Conservation (phyloP, 2,797 vertebrate species). For the Bovichtus variegatus region DNA sequence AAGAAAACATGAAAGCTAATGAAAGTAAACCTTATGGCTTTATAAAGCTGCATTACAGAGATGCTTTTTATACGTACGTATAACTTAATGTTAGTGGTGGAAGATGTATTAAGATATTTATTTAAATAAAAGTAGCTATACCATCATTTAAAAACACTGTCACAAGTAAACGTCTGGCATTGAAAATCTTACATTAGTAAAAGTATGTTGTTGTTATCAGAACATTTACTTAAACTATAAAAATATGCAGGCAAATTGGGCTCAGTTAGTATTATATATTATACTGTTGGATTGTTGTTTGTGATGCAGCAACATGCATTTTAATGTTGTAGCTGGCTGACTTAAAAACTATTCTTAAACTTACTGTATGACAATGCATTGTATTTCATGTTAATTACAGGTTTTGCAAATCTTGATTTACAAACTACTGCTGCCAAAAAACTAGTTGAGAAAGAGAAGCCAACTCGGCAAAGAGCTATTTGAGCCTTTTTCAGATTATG, state of each 20-base stretch:
- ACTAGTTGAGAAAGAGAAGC: background rate
- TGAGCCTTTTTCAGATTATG: background rate
- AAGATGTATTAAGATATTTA: background rate
- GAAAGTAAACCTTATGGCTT: background rate
- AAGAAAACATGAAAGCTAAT: background rate
- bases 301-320: no score
- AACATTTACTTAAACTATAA: no score
- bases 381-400: background rate
- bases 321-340: background rate
- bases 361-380: background rate
- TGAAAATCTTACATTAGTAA: no score
- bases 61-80: background rate
- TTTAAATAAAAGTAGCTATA: background rate
- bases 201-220: no score
- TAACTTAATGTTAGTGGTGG: background rate
- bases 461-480: background rate
- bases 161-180: no score
- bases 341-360: background rate
- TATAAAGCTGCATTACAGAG: background rate
- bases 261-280: background rate
- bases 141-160: background rate
- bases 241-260: no score
- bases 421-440: background rate
- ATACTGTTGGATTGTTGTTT: background rate
- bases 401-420: background rate